Evolutionary conservation across 2,113 vertebrate genomes (phyloP), one percentile per base, ranked within the genome.

Genomic region (Axis porcinus): DNA sequence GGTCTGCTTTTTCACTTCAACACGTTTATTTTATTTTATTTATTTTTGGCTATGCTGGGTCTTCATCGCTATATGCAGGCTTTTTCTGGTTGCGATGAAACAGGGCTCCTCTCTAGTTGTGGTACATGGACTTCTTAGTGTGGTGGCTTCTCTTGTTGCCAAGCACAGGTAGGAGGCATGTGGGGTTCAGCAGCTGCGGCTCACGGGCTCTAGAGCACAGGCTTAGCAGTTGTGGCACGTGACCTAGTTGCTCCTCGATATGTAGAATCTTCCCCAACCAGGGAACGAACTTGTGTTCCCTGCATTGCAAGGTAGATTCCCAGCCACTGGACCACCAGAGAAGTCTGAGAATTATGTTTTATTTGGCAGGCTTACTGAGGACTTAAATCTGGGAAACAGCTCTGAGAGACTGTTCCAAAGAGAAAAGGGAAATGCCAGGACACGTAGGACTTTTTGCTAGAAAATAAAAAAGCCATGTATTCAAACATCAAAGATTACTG

Each of bases 81-180:
- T 43, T 3, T 74, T 36, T 74, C 11, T 74, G 25, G 21, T 7
- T 3, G 36, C 0, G 11, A 25, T 74, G 70, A 43, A 25, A 14
- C 3, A 14, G 21, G 23, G 70, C 70, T 13, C 3, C 67, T 74
- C 21, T 43, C 21, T 43, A 7, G 70, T 2, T 74, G 36, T 7
- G 21, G 70, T 14, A 25, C 70, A 2, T 7, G 21, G 2, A 40
- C 36, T 25, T 74, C 36, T 40, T 27, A 13, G 1, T 2, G 9
- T 11, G 64, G n/a, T 40, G 67, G 67, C 10, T 12, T 23, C 67
- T 70, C n/a, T 40, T 40, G n/a, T 23, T 40, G 67, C n/a, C 4
- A 0, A 12, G n/a, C 67, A 12, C 19, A 40, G 67, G n/a, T 12
- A 3, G n/a, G 1, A 40, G 67, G n/a, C n/a, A 6, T 6, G n/a